A percentile compares a stretch with the other conserved stretches of the same genome.
phyloP scores from a whole-genome alignment of 2,113 vertebrate genomes.

The Mirza zaza region DNA sequence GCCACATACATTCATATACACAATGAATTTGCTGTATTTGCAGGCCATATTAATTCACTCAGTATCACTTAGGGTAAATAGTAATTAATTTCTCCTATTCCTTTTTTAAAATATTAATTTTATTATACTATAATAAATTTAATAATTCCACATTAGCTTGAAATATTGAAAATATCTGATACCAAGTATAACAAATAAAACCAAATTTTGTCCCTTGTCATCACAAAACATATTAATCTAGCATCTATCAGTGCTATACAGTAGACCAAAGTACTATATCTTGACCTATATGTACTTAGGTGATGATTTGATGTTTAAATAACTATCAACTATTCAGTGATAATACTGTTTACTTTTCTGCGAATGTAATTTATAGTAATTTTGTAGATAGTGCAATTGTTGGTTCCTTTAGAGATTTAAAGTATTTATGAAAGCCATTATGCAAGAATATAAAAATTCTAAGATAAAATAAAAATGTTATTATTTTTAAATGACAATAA shows the following conservation, averaged over 20 bases:
- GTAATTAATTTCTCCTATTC: neutral
- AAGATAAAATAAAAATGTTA: conserved; percentile 23
- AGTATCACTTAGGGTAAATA: neutral
- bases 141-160: neutral
- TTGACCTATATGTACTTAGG: neutral
- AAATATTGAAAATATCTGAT: neutral
- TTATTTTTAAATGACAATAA: neutral
- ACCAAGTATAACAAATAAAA: neutral
- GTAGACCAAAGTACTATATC: neutral
- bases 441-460: neutral
- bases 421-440: conserved; percentile 24
- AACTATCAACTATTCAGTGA: conserved; percentile 25
- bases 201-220: neutral
- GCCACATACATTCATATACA: neutral
- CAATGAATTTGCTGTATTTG: neutral
- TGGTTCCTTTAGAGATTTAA: conserved; percentile 18
- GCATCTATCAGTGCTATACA: neutral
- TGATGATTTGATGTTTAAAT: conserved; percentile 38
- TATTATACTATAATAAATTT: neutral
- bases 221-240: neutral
- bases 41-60: neutral
- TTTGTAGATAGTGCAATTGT: conserved; percentile 28
- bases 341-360: conserved; percentile 52
- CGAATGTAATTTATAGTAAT: neutral
- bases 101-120: conserved; percentile 38